Percentiles rank a stretch among this genome's conserved stretches.
These are phyloP conservation scores for Capitulum mitella DNA, from an alignment of 2,888 invertebrate species.

Conservation along the genomic window DNA sequence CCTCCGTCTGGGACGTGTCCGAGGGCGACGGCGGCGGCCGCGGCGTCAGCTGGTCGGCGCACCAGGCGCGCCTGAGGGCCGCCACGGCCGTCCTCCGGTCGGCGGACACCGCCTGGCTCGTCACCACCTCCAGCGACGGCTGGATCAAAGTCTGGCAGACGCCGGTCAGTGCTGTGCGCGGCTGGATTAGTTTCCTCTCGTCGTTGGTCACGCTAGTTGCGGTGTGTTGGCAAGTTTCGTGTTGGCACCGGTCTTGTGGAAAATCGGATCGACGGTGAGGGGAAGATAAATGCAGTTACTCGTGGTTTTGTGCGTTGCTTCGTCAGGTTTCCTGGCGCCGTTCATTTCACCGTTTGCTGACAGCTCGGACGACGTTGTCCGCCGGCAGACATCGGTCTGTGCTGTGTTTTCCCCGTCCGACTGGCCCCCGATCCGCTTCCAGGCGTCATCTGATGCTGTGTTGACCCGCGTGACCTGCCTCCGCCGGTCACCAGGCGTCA, in stretches of 20 bases:
- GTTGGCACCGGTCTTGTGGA: background rate
- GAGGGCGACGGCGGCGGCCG: background rate
- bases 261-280: background rate
- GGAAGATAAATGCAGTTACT: background rate
- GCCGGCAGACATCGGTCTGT: background rate
- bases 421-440: background rate
- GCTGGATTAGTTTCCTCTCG: too few species aligned
- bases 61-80: background rate
- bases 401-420: background rate
- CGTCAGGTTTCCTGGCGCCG: too few species aligned
- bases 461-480: background rate
- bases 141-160: conserved; percentile 63
- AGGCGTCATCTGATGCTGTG: background rate
- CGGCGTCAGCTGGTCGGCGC: background rate
- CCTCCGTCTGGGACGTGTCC: background rate
- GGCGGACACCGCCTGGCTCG: conserved; percentile 33
- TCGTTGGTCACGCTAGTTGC: background rate
- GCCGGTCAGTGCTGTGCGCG: background rate
- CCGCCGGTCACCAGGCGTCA: background rate
- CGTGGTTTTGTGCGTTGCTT: background rate
- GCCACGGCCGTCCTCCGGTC: background rate
- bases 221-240: background rate
- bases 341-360: too few species aligned
- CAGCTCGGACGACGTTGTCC: too few species aligned
- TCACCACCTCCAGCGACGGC: conserved; percentile 68